phyloP scores from a whole-genome alignment of 2,888 invertebrate genomes.

The Agonopterix arenella region DNA sequence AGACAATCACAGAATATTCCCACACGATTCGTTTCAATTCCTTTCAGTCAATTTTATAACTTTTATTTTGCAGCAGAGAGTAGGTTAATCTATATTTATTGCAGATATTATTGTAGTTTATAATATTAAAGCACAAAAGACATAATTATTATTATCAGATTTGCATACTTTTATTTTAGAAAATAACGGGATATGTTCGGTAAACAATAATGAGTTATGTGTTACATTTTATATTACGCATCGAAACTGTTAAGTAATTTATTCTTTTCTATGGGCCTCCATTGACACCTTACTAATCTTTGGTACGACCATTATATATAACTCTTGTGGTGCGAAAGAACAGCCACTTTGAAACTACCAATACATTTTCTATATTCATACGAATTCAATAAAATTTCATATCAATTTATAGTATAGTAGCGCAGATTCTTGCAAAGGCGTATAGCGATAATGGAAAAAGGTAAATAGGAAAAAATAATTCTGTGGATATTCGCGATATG shows the following conservation, averaged over 20 bases:
- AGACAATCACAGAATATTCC: constrained; percentile 7
- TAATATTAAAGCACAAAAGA: constrained; percentile 67
- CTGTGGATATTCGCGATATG: no score
- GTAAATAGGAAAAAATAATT: no score
- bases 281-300: constrained; percentile 11
- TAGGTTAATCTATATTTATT: constrained; percentile 65
- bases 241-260: constrained; percentile 5
- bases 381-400: no score
- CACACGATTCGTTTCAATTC: constrained; percentile 19
- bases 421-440: no score
- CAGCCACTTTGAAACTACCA: no score
- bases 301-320: not conserved
- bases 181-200: constrained; percentile 10
- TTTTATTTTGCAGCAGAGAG: constrained; percentile 39
- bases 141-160: constrained; percentile 31
- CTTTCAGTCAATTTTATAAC: constrained; percentile 24
- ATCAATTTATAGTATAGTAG: no score
- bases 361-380: no score
- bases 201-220: no score
- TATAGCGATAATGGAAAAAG: no score
- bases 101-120: constrained; percentile 48
- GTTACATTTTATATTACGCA: not conserved
- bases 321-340: not conserved
- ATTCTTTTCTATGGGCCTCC: constrained; percentile 9
- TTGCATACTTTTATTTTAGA: constrained; percentile 60